These are phyloP conservation scores for Danaus chrysippus DNA, from an alignment of 2,888 invertebrate genomes.

Conservation along the genomic window DNA sequence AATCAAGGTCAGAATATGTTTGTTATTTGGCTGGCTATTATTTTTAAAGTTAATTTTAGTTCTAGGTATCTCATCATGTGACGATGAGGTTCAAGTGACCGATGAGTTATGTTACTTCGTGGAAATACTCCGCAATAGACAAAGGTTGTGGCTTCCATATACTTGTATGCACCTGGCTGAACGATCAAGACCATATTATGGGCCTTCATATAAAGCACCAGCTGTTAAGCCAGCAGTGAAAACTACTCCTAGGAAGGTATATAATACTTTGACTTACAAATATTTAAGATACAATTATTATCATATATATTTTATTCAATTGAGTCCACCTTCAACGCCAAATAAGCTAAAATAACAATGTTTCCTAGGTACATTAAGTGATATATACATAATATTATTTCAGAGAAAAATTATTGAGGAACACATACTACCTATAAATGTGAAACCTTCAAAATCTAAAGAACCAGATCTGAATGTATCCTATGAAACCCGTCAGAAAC, in stretches of 20 bases:
- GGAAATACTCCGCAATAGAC: slow-evolving; percentile 52
- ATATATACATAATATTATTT: slow-evolving; percentile 9
- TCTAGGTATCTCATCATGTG: slow-evolving; percentile 57
- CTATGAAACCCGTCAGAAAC: slow-evolving; percentile 55
- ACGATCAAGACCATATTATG: slow-evolving; percentile 67
- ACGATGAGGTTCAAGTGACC: slow-evolving; percentile 51
- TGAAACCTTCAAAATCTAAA: slow-evolving; percentile 48
- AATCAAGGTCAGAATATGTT: too few relatives aligned
- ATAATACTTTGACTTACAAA: background rate
- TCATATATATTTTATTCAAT: too few relatives aligned
- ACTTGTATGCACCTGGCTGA: slow-evolving; percentile 61
- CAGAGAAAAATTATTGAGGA: slow-evolving; percentile 64
- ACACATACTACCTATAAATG: slow-evolving; percentile 51
- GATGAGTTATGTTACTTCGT: slow-evolving; percentile 66
- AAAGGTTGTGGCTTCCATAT: slow-evolving; percentile 64
- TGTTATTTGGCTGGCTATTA: too few relatives aligned
- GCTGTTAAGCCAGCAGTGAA: slow-evolving; percentile 35
- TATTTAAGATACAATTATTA: too few relatives aligned
- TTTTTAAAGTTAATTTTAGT: slow-evolving; percentile 39
- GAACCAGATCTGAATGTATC: slow-evolving; percentile 60
- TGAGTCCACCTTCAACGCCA: too few relatives aligned
- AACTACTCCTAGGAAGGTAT: slow-evolving; percentile 52
- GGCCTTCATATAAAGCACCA: slow-evolving; percentile 42
- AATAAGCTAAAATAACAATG: too few relatives aligned
- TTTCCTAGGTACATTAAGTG: background rate